Conservation (phyloP, 2,888 invertebrate genomes). For the Caenorhabditis parvicauda region DNA sequence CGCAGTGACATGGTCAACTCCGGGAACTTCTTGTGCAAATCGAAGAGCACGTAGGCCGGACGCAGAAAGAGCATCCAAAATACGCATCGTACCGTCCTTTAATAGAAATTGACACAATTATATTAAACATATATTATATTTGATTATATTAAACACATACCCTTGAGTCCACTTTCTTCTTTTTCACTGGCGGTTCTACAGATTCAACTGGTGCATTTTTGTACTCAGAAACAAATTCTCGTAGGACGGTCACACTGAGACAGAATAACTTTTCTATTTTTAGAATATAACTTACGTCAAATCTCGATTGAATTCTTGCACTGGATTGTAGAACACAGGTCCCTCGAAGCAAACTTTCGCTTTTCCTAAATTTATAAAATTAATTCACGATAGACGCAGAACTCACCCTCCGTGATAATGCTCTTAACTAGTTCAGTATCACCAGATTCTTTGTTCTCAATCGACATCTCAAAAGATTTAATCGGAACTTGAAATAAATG, state of each 20-base stretch:
- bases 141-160: background rate
- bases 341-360: slow-evolving; percentile 51
- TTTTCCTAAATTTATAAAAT: slow-evolving; percentile 27
- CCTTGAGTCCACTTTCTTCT: slow-evolving; percentile 23
- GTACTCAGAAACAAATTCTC: slow-evolving; percentile 68
- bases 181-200: slow-evolving; percentile 29
- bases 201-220: background rate
- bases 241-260: slow-evolving; percentile 75
- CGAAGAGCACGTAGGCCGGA: slow-evolving; percentile 91
- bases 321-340: slow-evolving; percentile 89
- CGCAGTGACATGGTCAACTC: slow-evolving; percentile 51
- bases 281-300: slow-evolving; percentile 68
- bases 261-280: background rate
- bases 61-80: slow-evolving; percentile 91
- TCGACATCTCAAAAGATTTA: no score
- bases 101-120: background rate
- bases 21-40: slow-evolving; percentile 80
- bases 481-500: no score
- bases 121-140: background rate
- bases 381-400: background rate
- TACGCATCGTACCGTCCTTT: slow-evolving; percentile 63
- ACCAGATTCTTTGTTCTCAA: no score
- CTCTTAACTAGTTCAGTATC: no score
- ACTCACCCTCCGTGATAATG: slow-evolving; percentile 18
- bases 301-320: slow-evolving; percentile 96